Evolutionary conservation across 2,113 vertebrate species (phyloP).

Genomic region (Trinectes maculatus): DNA sequence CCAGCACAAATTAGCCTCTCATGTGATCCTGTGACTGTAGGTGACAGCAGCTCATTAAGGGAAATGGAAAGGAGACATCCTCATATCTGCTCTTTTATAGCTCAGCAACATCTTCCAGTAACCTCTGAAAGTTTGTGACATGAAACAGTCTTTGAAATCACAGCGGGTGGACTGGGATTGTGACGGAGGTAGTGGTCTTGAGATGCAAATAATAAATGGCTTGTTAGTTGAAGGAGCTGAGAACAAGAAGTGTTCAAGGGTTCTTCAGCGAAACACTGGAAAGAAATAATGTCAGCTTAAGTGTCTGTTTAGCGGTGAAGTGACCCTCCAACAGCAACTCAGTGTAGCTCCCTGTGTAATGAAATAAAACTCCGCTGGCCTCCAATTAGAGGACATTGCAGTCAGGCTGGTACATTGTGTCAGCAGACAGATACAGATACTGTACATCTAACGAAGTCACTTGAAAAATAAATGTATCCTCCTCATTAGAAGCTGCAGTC

Average conservation of each 20-base stretch:
- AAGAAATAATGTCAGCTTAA: neutral
- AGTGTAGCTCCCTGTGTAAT: neutral
- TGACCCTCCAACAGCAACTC: neutral
- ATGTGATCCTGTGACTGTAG: constrained; percentile 30
- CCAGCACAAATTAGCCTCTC: constrained; percentile 55
- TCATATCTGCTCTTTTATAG: constrained; percentile 1
- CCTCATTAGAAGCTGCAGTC: too few relatives aligned
- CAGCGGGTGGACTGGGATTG: neutral
- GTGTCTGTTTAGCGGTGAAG: neutral
- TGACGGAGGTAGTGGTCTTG: neutral
- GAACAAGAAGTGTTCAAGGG: neutral
- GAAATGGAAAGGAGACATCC: constrained; percentile 15
- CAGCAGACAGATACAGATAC: too few relatives aligned
- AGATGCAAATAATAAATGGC: constrained; percentile 8
- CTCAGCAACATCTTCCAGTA: neutral
- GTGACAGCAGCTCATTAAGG: constrained; percentile 49
- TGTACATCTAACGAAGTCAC: too few relatives aligned
- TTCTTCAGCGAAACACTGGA: neutral
- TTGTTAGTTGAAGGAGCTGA: neutral
- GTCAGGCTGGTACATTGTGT: neutral
- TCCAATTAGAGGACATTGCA: neutral
- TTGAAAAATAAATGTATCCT: too few relatives aligned
- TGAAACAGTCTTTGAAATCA: neutral
- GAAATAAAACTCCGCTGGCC: neutral
- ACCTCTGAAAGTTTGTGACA: neutral